Evolutionary conservation across 2,888 invertebrate genomes (phyloP).

Genomic region (Prenolepis imparis): DNA sequence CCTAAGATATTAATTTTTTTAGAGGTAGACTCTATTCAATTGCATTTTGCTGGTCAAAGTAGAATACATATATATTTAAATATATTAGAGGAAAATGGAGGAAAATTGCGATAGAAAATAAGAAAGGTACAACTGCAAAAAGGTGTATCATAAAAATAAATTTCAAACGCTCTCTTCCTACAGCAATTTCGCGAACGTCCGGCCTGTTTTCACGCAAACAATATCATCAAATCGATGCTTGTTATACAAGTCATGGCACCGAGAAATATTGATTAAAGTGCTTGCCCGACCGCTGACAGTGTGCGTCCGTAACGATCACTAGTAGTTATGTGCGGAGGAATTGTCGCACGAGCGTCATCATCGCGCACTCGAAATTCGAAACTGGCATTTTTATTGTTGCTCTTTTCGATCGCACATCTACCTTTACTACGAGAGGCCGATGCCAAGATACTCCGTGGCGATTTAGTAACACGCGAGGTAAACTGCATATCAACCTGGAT

Average conservation of each 20-base stretch:
- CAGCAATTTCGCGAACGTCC: neutral
- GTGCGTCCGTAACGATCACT: constrained; percentile 55
- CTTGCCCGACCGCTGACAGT: constrained; percentile 61
- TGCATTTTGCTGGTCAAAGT: neutral
- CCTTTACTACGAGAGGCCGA: constrained; percentile 59
- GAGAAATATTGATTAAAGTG: constrained; percentile 73
- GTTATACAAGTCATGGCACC: constrained; percentile 32
- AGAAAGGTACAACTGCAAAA: neutral
- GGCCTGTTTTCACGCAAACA: constrained; percentile 24
- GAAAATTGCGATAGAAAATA: neutral
- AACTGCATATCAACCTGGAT: constrained; percentile 19
- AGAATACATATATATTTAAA: neutral
- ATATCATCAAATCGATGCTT: constrained; percentile 37
- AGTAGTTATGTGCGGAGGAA: constrained; percentile 64
- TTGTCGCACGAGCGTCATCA: constrained; percentile 30
- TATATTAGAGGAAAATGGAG: neutral
- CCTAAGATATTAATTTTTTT: neutral
- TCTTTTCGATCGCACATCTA: constrained; percentile 57
- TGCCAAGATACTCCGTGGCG: constrained; percentile 77
- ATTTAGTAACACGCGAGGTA: constrained; percentile 77
- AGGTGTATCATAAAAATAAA: neutral
- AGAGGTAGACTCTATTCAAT: neutral
- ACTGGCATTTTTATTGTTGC: constrained; percentile 28
- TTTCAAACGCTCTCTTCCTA: neutral
- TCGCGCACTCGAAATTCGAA: constrained; percentile 36